phyloP scores from a whole-genome alignment of 2,888 invertebrate genomes.

The Cheilosia variabilis region DNA sequence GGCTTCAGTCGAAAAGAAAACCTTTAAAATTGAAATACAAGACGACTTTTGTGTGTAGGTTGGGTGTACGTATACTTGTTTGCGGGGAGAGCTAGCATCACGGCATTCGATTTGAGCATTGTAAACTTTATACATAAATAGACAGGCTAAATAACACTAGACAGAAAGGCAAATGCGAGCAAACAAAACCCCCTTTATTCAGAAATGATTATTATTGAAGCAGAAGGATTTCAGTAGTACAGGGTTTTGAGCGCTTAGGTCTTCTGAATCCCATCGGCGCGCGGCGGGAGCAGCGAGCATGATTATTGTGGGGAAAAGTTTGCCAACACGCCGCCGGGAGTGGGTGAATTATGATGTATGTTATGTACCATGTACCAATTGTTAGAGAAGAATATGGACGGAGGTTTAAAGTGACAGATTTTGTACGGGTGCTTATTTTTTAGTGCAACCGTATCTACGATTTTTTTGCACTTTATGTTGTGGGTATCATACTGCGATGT shows the following conservation, averaged over 20 bases:
- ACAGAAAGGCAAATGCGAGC: slow-evolving; percentile 12
- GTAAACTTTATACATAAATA: slow-evolving; percentile 9
- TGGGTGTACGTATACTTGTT: slow-evolving; percentile 4
- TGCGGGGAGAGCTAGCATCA: not conserved
- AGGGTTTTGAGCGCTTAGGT: not conserved
- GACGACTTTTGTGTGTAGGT: not conserved
- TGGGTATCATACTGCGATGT: too few relatives aligned
- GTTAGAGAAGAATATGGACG: too few relatives aligned
- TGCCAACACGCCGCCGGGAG: too few relatives aligned
- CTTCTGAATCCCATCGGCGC: not conserved
- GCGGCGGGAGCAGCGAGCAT: too few relatives aligned
- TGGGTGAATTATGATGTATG: too few relatives aligned
- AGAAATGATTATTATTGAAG: not conserved
- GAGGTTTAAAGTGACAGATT: too few relatives aligned
- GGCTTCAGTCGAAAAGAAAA: slow-evolving; percentile 34
- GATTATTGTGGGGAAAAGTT: too few relatives aligned
- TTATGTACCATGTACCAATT: too few relatives aligned
- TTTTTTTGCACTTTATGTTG: too few relatives aligned
- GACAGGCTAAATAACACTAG: slow-evolving; percentile 8
- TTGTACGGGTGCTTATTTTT: too few relatives aligned
- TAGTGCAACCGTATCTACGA: too few relatives aligned
- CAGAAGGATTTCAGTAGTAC: not conserved
- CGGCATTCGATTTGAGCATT: slow-evolving; percentile 24
- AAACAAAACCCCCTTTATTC: not conserved
- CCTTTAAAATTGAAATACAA: slow-evolving; percentile 53